phyloP scores from a whole-genome alignment of 2,797 vertebrate species.

The Triplophysa bombifrons region DNA sequence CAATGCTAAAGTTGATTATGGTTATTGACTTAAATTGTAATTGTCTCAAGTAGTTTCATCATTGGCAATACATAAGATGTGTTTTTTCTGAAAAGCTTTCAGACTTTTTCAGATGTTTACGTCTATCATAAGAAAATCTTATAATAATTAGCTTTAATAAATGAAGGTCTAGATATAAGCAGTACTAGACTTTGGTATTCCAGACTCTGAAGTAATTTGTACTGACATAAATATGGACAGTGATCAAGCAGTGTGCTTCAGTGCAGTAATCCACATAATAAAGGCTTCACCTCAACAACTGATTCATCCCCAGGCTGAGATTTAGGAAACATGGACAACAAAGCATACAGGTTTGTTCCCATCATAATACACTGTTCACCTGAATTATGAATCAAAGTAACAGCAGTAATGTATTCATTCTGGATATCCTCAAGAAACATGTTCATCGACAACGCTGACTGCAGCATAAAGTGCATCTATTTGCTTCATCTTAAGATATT shows the following conservation, averaged over 20 bases:
- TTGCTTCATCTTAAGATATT: slow-evolving; percentile 16
- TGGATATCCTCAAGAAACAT: slow-evolving; percentile 26
- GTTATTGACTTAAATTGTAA: no score
- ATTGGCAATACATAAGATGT: no score
- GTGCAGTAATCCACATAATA: slow-evolving; percentile 18
- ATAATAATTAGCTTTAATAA: background rate
- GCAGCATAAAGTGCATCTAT: slow-evolving; percentile 39
- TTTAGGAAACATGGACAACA: slow-evolving; percentile 37
- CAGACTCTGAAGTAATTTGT: slow-evolving; percentile 4
- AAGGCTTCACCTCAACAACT: slow-evolving; percentile 2
- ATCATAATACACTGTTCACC: slow-evolving; percentile 52
- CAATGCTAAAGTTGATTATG: no score
- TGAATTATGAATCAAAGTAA: slow-evolving; percentile 56
- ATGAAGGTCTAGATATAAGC: background rate
- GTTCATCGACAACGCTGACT: slow-evolving; percentile 52
- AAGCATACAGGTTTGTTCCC: slow-evolving; percentile 39
- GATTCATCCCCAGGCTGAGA: slow-evolving; percentile 17
- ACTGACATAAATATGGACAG: slow-evolving; percentile 25
- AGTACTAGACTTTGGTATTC: background rate
- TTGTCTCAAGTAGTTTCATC: no score
- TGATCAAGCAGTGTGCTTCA: slow-evolving; percentile 16
- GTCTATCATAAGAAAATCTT: no score
- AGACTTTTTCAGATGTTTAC: no score
- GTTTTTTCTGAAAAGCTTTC: no score
- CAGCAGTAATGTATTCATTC: slow-evolving; percentile 57